Evolutionary conservation across 2,797 vertebrate genomes (phyloP).

Genomic region (Rhyacichthys aspro): DNA sequence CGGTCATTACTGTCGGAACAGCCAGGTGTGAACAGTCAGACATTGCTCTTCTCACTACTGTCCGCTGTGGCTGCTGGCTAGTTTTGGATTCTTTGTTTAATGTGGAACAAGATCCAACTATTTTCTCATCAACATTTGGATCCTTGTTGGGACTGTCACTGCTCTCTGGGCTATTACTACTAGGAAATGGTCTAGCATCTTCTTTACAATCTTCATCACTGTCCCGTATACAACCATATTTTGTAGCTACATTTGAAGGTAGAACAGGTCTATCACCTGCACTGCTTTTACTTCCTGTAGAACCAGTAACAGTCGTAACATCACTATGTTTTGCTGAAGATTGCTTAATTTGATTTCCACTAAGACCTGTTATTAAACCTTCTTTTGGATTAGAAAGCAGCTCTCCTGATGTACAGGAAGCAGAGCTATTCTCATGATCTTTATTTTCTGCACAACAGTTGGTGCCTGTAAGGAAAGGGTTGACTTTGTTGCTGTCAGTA

Average conservation of each 20-base stretch:
- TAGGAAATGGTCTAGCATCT: neutral
- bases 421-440: conserved; percentile 32
- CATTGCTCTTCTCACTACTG: conserved; percentile 88
- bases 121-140: conserved; percentile 28
- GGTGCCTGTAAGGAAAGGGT: conserved; percentile 56
- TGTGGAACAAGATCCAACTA: conserved; percentile 19
- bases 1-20: conserved; percentile 82
- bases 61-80: conserved; percentile 76
- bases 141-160: conserved; percentile 7
- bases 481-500: conserved; percentile 70
- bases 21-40: conserved; percentile 92
- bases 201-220: conserved; percentile 14
- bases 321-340: conserved; percentile 35
- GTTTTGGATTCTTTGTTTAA: conserved; percentile 41
- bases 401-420: conserved; percentile 8
- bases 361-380: neutral
- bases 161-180: neutral
- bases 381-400: conserved; percentile 21
- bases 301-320: conserved; percentile 1
- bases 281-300: conserved; percentile 14
- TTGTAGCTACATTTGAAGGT: conserved; percentile 10
- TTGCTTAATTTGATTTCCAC: conserved; percentile 37
- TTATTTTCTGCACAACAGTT: conserved; percentile 20
- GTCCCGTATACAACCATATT: neutral
- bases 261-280: conserved; percentile 4